These are phyloP conservation scores for Indicator maculatus DNA, from an alignment of 2,113 vertebrate species.

Conservation along the genomic window DNA sequence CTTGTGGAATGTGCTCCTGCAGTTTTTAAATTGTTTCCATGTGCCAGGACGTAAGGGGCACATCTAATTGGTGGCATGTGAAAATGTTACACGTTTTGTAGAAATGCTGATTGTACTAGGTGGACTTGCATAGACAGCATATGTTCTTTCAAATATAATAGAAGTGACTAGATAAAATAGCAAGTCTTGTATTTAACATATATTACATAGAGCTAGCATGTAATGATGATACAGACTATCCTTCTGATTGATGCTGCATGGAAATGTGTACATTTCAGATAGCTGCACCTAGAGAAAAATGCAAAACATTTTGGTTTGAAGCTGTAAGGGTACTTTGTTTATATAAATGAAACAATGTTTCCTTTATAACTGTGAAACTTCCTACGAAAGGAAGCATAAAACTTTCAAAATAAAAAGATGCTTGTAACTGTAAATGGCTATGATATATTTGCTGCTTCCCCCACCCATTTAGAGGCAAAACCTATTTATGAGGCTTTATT, in stretches of 20 bases:
- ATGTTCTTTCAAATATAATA: not conserved
- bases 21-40: not conserved
- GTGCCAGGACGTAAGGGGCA: not conserved
- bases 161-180: not conserved
- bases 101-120: not conserved
- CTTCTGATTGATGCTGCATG: not conserved
- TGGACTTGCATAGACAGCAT: not conserved
- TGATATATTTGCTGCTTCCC: constrained; percentile 62
- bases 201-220: not conserved
- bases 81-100: not conserved
- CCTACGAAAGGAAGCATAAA: constrained; percentile 65
- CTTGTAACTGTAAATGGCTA: constrained; percentile 74
- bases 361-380: constrained; percentile 72
- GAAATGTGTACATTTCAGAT: not conserved
- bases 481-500: constrained; percentile 83
- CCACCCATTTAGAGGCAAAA: constrained; percentile 73
- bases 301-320: not conserved
- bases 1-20: not conserved
- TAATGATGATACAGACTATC: not conserved
- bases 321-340: constrained; percentile 48
- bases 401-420: constrained; percentile 73
- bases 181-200: not conserved
- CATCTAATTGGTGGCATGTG: not conserved
- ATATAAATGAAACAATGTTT: constrained; percentile 53
- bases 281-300: not conserved